phyloP scores from a whole-genome alignment of 2,888 invertebrate species.

The Lamellibrachia columna region DNA sequence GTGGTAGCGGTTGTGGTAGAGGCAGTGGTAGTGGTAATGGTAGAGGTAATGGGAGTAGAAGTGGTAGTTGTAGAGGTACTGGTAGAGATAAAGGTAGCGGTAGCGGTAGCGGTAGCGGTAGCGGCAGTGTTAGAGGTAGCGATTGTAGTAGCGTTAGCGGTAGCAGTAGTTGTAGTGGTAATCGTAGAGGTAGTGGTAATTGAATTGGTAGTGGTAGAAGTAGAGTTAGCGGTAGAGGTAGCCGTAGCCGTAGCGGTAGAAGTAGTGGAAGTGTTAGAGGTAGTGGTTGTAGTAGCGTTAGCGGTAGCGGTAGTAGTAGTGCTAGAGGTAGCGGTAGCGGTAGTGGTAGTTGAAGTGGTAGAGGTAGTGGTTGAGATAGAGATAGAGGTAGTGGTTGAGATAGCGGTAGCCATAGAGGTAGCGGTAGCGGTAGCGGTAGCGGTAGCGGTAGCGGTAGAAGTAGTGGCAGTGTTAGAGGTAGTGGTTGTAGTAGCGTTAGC shows the following conservation, averaged over 20 bases:
- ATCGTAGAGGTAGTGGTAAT: no score
- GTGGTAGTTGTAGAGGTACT: no score
- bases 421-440: constrained; percentile 17
- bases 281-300: neutral
- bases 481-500: constrained; percentile 17
- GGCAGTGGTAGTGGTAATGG: constrained; percentile 19
- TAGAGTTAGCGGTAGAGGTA: neutral
- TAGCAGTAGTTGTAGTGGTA: neutral
- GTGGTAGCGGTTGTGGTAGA: constrained; percentile 8
- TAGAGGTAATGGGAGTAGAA: neutral
- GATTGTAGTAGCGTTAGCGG: neutral
- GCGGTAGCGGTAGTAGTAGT: neutral
- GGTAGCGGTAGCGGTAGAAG: neutral
- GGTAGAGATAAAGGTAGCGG: neutral
- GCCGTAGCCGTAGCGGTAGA: neutral
- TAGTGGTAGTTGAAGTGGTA: neutral
- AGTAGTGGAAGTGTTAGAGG: neutral
- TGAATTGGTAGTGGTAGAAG: no score
- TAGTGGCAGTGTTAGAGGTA: neutral
- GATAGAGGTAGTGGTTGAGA: neutral
- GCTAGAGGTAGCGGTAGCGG: neutral
- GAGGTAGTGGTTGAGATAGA: neutral
- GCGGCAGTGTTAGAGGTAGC: neutral
- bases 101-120: neutral
- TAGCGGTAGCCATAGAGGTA: constrained; percentile 8